Evolutionary conservation across 2,797 vertebrate species (phyloP).

Genomic region (Tapirus indicus): DNA sequence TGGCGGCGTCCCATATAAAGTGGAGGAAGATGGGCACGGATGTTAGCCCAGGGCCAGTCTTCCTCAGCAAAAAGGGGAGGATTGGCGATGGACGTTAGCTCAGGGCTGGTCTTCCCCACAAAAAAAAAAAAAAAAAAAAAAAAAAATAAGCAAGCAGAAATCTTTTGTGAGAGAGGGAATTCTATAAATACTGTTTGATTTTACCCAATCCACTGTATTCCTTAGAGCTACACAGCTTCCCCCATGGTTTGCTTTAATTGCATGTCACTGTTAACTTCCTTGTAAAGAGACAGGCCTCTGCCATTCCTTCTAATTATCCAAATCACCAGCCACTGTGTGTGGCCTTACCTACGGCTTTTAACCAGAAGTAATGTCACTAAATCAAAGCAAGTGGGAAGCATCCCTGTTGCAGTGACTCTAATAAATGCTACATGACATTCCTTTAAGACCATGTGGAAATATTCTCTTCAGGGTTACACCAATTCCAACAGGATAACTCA

Average conservation of each 20-base stretch:
- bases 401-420: slow-evolving; percentile 82
- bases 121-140: no score
- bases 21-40: no score
- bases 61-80: no score
- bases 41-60: no score
- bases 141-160: slow-evolving; percentile 61
- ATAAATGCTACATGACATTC: slow-evolving; percentile 86
- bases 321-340: slow-evolving; percentile 86
- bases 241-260: slow-evolving; percentile 87
- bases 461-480: slow-evolving; percentile 79
- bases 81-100: no score
- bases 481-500: slow-evolving; percentile 70
- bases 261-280: slow-evolving; percentile 86
- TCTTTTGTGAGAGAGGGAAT: slow-evolving; percentile 26
- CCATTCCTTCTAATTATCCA: slow-evolving; percentile 89
- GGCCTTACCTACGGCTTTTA: slow-evolving; percentile 88
- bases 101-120: no score
- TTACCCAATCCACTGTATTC: slow-evolving; percentile 67
- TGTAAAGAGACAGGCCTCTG: slow-evolving; percentile 87
- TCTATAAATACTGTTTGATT: slow-evolving; percentile 73
- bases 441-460: slow-evolving; percentile 83
- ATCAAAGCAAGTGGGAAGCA: slow-evolving; percentile 86
- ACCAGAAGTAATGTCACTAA: slow-evolving; percentile 86
- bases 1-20: no score
- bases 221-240: slow-evolving; percentile 70